These are phyloP conservation scores for Boloria euphrosyne DNA, from an alignment of 2,888 invertebrate genomes.

Conservation along the genomic window DNA sequence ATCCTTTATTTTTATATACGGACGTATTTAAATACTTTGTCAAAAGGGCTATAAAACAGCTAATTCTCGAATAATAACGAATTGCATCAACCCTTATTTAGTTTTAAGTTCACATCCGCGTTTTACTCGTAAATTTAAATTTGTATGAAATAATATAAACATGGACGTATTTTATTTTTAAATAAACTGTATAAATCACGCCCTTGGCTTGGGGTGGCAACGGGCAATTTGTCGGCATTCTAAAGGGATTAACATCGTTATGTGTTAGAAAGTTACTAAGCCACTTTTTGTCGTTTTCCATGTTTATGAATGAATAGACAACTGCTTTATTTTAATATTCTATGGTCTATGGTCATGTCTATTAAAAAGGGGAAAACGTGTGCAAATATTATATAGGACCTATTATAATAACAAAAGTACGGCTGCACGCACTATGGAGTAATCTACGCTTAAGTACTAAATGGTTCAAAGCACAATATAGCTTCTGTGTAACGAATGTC, in stretches of 20 bases:
- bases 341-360: slow-evolving; percentile 6
- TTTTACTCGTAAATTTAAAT: slow-evolving; percentile 25
- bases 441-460: slow-evolving; percentile 7
- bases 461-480: not conserved
- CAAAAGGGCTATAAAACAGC: not conserved
- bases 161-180: slow-evolving; percentile 26
- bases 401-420: no score
- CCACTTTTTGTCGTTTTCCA: slow-evolving; percentile 51
- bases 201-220: slow-evolving; percentile 30
- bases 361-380: slow-evolving; percentile 1
- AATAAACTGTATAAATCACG: slow-evolving; percentile 31
- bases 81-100: slow-evolving; percentile 22
- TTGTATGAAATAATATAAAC: slow-evolving; percentile 27
- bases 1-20: no score
- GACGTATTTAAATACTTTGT: not conserved
- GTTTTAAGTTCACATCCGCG: slow-evolving; percentile 21
- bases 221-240: slow-evolving; percentile 62
- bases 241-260: slow-evolving; percentile 69
- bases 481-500: not conserved
- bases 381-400: not conserved
- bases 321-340: slow-evolving; percentile 12
- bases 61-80: slow-evolving; percentile 10
- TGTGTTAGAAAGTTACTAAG: slow-evolving; percentile 64
- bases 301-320: slow-evolving; percentile 19
- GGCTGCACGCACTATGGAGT: slow-evolving; percentile 5